Conservation (phyloP, 2,888 invertebrate species). For the Noctua pronuba region DNA sequence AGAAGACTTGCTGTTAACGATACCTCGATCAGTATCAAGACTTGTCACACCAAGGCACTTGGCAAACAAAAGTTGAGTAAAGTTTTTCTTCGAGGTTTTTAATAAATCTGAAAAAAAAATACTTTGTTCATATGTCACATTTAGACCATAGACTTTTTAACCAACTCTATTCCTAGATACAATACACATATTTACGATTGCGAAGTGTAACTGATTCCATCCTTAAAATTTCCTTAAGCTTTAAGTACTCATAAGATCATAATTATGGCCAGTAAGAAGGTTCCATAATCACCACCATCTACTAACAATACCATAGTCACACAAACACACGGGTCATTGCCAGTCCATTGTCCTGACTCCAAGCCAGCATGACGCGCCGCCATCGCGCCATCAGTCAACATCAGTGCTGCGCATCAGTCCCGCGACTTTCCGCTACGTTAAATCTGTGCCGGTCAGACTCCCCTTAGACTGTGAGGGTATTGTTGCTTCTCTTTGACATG, state of each 20-base stretch:
- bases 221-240: not conserved
- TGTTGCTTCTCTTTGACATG: conserved; percentile 6
- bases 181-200: not conserved
- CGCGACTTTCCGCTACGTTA: conserved; percentile 62
- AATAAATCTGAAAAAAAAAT: not conserved
- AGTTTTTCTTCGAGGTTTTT: not conserved
- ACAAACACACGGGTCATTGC: conserved; percentile 42
- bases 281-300: not conserved
- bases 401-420: conserved; percentile 14
- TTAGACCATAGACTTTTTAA: not conserved
- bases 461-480: not conserved
- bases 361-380: conserved; percentile 20
- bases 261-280: not conserved
- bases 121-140: no score
- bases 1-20: not conserved
- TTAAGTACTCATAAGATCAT: not conserved
- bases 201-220: not conserved
- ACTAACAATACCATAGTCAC: conserved; percentile 1
- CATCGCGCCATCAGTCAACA: conserved; percentile 36
- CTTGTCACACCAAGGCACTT: not conserved
- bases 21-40: not conserved
- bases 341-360: conserved; percentile 35
- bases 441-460: conserved; percentile 33
- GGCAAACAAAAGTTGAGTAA: not conserved
- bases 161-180: not conserved